phyloP scores from a whole-genome alignment of 2,113 vertebrate genomes.

The Procavia capensis region DNA sequence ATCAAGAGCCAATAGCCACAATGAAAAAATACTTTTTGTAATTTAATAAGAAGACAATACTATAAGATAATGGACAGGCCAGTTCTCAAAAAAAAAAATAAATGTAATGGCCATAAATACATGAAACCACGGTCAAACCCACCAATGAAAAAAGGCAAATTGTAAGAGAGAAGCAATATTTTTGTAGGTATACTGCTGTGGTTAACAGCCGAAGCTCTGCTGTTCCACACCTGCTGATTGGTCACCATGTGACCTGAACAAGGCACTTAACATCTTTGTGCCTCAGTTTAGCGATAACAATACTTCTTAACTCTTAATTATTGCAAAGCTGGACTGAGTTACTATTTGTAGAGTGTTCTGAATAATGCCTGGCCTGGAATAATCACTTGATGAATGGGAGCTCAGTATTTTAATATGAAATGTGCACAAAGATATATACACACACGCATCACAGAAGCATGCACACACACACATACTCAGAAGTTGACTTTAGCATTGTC shows the following conservation, averaged over 20 bases:
- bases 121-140: not conserved
- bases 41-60: not conserved
- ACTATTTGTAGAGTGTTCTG: not conserved
- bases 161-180: not conserved
- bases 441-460: accelerated
- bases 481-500: not conserved
- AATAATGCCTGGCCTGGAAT: not conserved
- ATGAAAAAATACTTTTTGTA: not conserved
- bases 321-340: not conserved
- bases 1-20: not conserved
- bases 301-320: not conserved
- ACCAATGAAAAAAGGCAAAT: not conserved
- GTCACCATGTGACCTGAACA: not conserved
- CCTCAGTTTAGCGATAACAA: not conserved
- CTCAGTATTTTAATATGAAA: not conserved
- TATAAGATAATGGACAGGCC: not conserved
- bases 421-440: not conserved
- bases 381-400: not conserved
- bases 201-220: not conserved
- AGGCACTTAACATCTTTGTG: not conserved
- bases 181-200: not conserved
- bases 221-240: not conserved
- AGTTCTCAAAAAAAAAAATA: slow-evolving; percentile 29
- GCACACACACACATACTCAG: not conserved
- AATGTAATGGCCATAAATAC: not conserved